phyloP scores from a whole-genome alignment of 1,140 invertebrate species.

The Drosophila serrata region DNA sequence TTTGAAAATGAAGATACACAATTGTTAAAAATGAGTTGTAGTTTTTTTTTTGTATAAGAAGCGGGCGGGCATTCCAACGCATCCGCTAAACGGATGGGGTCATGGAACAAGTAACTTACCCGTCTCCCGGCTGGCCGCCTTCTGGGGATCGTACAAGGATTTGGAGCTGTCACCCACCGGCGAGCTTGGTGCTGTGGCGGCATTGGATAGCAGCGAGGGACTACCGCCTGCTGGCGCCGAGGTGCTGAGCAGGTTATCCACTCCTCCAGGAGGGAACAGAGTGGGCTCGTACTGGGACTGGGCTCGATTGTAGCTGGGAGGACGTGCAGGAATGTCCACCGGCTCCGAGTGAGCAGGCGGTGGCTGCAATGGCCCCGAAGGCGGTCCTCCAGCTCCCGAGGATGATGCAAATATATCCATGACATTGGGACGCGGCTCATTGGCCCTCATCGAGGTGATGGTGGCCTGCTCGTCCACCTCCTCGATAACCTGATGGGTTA shows the following conservation, averaged over 20 bases:
- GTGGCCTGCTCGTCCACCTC: constrained; percentile 93
- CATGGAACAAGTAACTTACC: constrained; percentile 56
- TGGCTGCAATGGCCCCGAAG: constrained; percentile 82
- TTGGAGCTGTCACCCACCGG: constrained; percentile 76
- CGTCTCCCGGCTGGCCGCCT: constrained; percentile 69
- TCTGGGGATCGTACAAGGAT: constrained; percentile 70
- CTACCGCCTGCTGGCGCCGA: constrained; percentile 70
- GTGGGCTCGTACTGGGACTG: constrained; percentile 70
- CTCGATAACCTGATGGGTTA: constrained; percentile 92
- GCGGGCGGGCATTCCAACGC: constrained; percentile 25
- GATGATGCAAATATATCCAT: constrained; percentile 86
- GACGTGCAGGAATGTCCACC: constrained; percentile 84
- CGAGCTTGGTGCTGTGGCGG: constrained; percentile 68
- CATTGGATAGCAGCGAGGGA: constrained; percentile 46
- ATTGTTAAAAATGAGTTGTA: constrained; percentile 68
- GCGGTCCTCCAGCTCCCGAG: constrained; percentile 29
- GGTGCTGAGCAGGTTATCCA: constrained; percentile 71
- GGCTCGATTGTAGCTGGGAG: constrained; percentile 62
- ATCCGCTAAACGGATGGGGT: constrained; percentile 15
- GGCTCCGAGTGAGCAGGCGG: constrained; percentile 82
- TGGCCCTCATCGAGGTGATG: constrained; percentile 89
- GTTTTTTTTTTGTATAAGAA: constrained; percentile 17
- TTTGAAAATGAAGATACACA: constrained; percentile 67
- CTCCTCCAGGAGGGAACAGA: constrained; percentile 74
- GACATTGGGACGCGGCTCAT: constrained; percentile 87